Conservation (phyloP, 2,888 invertebrate genomes). For the Dryococelus australis region DNA sequence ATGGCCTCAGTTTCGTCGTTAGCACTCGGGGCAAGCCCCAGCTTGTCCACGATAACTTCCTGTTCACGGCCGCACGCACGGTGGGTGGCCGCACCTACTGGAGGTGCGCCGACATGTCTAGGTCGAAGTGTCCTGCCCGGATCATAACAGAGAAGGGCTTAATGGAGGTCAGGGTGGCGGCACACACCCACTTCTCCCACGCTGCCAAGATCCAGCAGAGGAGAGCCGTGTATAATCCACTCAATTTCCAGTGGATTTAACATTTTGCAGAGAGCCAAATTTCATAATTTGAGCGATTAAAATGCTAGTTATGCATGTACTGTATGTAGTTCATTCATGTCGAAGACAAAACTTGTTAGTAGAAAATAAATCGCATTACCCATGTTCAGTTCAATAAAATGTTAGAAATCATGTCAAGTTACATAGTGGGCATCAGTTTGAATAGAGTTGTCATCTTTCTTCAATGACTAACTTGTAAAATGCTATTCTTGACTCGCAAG, state of each 20-base stretch:
- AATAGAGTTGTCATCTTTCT: no score
- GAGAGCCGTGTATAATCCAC: not conserved
- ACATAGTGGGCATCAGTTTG: no score
- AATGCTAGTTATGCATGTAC: no score
- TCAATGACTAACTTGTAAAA: no score
- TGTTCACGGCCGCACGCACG: not conserved
- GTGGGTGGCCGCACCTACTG: slow-evolving; percentile 16
- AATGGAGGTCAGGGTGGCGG: not conserved
- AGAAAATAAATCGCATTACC: no score
- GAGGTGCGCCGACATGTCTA: not conserved
- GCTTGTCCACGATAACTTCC: not conserved
- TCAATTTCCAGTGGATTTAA: not conserved
- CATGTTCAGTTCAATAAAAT: no score
- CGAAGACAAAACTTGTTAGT: no score
- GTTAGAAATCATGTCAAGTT: no score
- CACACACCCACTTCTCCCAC: slow-evolving; percentile 30
- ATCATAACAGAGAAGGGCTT: not conserved
- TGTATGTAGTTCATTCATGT: no score
- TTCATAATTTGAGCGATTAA: not conserved
- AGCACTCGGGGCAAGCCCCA: not conserved
- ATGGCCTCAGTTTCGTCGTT: not conserved
- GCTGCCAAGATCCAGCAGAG: slow-evolving; percentile 24
- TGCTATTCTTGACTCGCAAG: no score
- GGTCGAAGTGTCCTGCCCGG: not conserved
- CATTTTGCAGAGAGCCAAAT: not conserved